phyloP scores from a whole-genome alignment of 2,888 invertebrate genomes.

The Epistrophella euchroma region DNA sequence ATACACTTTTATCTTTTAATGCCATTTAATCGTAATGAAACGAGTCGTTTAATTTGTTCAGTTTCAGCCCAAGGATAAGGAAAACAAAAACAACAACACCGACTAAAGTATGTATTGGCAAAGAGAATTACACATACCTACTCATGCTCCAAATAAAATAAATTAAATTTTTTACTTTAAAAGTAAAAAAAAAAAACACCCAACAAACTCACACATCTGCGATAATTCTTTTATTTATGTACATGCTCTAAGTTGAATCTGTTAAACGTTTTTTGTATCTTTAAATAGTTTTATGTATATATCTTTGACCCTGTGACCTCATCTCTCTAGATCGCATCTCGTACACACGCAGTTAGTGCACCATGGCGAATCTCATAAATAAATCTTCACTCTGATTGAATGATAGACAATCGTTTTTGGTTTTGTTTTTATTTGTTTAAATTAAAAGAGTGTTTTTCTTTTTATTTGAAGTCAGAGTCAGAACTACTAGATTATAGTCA shows the following conservation, averaged over 20 bases:
- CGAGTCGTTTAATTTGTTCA: constrained; percentile 54
- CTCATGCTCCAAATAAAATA: constrained; percentile 22
- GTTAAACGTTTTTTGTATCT: background rate
- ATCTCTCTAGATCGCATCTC: constrained; percentile 13
- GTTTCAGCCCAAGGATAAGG: background rate
- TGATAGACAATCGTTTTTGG: constrained; percentile 56
- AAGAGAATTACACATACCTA: constrained; percentile 12
- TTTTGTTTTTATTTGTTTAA: constrained; percentile 19
- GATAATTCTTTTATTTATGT: constrained; percentile 3
- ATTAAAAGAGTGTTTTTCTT: constrained; percentile 36
- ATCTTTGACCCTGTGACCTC: constrained; percentile 49
- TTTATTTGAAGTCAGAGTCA: background rate
- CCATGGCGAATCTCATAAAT: constrained; percentile 35
- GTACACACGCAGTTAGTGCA: background rate
- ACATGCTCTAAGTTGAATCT: background rate
- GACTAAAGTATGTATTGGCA: background rate
- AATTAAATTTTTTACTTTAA: constrained; percentile 34
- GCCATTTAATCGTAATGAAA: constrained; percentile 36
- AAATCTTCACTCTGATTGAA: constrained; percentile 42
- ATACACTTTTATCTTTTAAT: constrained; percentile 9
- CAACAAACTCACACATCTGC: background rate
- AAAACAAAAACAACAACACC: background rate
- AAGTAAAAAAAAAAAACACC: too few species aligned
- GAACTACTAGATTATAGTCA: background rate
- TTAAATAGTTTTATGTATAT: background rate